These are phyloP conservation scores for Huso huso DNA, from an alignment of 2,797 vertebrate species.

Conservation along the genomic window DNA sequence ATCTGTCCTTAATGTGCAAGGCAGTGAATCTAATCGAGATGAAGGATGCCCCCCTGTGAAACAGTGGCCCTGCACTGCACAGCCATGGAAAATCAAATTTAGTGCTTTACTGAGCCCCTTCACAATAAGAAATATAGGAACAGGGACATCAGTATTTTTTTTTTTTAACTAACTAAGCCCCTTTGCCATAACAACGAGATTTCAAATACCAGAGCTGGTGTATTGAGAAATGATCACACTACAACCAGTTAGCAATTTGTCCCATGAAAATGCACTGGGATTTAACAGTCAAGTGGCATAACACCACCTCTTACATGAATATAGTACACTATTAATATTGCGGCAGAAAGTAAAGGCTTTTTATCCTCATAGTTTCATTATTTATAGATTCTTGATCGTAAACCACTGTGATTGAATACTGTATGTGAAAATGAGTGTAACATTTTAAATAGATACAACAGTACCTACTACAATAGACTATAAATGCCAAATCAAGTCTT, in stretches of 20 bases:
- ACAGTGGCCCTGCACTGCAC: conserved; percentile 8
- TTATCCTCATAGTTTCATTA: too few species aligned
- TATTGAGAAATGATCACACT: too few species aligned
- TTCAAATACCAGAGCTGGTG: neutral
- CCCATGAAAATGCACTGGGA: neutral
- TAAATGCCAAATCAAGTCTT: too few species aligned
- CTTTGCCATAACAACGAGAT: neutral
- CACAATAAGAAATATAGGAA: conserved; percentile 1
- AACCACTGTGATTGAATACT: too few species aligned
- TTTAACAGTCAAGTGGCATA: neutral
- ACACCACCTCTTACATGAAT: neutral
- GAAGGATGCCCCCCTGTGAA: conserved; percentile 22
- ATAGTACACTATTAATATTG: too few species aligned
- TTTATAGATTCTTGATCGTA: too few species aligned
- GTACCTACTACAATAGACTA: too few species aligned
- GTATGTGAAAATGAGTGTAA: too few species aligned
- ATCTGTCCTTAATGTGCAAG: conserved; percentile 34
- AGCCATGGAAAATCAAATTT: conserved; percentile 8
- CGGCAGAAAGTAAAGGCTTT: too few species aligned
- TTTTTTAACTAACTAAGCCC: neutral
- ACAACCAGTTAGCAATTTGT: neutral
- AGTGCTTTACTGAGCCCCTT: neutral
- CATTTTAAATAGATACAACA: too few species aligned
- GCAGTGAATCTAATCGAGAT: conserved; percentile 16
- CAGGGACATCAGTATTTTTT: neutral